phyloP scores from a whole-genome alignment of 2,113 vertebrate genomes.

The Sphyrna mokarran region DNA sequence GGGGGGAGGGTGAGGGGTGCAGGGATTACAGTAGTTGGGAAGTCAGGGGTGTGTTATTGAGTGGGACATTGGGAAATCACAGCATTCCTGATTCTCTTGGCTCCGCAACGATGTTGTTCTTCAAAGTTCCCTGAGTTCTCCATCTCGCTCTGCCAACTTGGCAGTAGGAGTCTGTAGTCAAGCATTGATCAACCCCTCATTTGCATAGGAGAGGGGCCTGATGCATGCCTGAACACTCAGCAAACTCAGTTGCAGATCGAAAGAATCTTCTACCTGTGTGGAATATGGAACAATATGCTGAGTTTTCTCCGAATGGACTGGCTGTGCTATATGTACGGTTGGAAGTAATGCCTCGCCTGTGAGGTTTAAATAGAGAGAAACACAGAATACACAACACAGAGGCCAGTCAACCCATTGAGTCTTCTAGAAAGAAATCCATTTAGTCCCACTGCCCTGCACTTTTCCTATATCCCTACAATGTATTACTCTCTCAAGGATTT shows the following conservation, averaged over 20 bases:
- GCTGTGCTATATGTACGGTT: neutral
- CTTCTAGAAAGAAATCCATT: neutral
- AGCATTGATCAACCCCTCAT: neutral
- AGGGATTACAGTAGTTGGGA: neutral
- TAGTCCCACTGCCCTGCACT: neutral
- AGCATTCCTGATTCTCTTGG: neutral
- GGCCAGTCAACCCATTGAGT: neutral
- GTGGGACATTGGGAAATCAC: neutral
- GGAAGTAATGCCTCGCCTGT: neutral
- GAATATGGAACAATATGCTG: neutral
- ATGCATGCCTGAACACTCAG: neutral
- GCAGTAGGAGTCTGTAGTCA: neutral
- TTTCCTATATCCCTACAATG: neutral
- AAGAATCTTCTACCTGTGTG: neutral
- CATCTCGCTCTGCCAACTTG: neutral
- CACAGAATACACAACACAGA: neutral
- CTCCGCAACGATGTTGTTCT: neutral
- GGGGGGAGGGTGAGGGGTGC: neutral
- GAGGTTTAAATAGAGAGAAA: neutral
- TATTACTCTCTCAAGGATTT: neutral
- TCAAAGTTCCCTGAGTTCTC: neutral
- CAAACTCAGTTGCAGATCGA: neutral
- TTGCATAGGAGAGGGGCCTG: neutral
- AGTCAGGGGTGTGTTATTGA: neutral
- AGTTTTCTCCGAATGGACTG: too few relatives aligned